phyloP scores from a whole-genome alignment of 2,888 invertebrate species.

The Odontocerum albicorne region DNA sequence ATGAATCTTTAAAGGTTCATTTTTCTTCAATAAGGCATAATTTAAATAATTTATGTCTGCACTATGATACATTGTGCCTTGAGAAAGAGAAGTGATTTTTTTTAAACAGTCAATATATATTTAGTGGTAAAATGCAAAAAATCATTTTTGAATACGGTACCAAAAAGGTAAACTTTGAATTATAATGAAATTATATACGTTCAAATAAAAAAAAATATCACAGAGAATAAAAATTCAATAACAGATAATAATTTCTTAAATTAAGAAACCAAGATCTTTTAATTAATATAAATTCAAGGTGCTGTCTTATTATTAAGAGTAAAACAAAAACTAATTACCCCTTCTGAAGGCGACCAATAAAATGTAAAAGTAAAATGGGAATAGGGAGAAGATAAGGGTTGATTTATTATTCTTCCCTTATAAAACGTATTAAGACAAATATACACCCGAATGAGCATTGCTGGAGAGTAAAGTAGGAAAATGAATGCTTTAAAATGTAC shows the following conservation, averaged over 20 bases:
- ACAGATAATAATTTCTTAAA: constrained; percentile 28
- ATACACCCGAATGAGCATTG: constrained; percentile 14
- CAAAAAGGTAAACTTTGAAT: no score
- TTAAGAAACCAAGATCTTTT: constrained; percentile 29
- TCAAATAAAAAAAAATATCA: no score
- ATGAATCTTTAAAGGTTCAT: no score
- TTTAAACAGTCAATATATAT: no score
- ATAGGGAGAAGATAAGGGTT: constrained; percentile 28
- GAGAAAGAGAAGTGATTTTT: no score
- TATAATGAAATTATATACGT: no score
- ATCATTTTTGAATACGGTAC: no score
- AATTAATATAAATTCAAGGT: constrained; percentile 33
- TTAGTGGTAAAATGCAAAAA: no score
- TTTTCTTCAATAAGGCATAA: no score
- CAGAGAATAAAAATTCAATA: no score
- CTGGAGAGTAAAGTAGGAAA: constrained; percentile 1
- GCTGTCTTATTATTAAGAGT: constrained; percentile 26
- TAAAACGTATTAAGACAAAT: constrained; percentile 14
- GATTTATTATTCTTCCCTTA: constrained; percentile 29
- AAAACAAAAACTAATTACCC: constrained; percentile 32
- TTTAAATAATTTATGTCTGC: no score
- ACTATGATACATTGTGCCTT: no score
- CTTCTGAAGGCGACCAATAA: constrained; percentile 5
- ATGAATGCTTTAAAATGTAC: neutral
- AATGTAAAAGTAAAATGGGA: constrained; percentile 24